A percentile compares a stretch with the other conserved stretches of the same genome.
phyloP scores from a whole-genome alignment of 2,113 vertebrate genomes.

The Columba livia region DNA sequence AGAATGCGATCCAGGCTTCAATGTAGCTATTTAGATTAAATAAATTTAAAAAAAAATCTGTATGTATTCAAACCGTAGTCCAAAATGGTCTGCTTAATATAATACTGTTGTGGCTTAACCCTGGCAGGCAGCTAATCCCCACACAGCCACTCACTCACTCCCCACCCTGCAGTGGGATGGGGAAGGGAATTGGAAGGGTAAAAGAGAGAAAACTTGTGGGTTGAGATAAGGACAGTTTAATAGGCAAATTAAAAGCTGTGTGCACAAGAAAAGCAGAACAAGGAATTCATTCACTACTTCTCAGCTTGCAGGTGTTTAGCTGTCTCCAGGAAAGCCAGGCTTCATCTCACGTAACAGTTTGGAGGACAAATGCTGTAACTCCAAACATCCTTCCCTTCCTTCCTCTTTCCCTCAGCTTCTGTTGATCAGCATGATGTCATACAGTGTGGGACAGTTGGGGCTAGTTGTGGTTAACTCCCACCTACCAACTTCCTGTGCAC shows the following conservation, averaged over 20 bases:
- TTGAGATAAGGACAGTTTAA: not conserved
- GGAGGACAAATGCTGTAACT: not conserved
- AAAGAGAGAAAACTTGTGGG: not conserved
- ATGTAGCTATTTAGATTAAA: not conserved
- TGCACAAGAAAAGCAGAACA: not conserved
- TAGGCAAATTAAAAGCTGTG: fast-evolving
- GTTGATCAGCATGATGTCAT: fast-evolving
- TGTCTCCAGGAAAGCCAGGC: not conserved
- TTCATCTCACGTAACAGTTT: not conserved
- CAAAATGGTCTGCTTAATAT: not conserved
- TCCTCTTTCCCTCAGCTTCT: not conserved
- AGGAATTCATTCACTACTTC: not conserved
- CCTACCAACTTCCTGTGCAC: fast-evolving
- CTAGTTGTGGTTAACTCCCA: not conserved
- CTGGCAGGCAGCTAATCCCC: not conserved
- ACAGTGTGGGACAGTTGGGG: not conserved
- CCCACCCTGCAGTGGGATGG: too few relatives aligned
- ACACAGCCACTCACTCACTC: fast-evolving
- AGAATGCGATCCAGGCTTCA: not conserved
- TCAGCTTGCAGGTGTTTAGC: fast-evolving
- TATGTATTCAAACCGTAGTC: not conserved
- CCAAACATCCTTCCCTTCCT: not conserved
- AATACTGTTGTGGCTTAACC: not conserved
- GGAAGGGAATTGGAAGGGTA: not conserved
- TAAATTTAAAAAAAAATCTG: not conserved